Evolutionary conservation across 2,113 vertebrate species (phyloP).

Genomic region (Bagarius yarrelli): DNA sequence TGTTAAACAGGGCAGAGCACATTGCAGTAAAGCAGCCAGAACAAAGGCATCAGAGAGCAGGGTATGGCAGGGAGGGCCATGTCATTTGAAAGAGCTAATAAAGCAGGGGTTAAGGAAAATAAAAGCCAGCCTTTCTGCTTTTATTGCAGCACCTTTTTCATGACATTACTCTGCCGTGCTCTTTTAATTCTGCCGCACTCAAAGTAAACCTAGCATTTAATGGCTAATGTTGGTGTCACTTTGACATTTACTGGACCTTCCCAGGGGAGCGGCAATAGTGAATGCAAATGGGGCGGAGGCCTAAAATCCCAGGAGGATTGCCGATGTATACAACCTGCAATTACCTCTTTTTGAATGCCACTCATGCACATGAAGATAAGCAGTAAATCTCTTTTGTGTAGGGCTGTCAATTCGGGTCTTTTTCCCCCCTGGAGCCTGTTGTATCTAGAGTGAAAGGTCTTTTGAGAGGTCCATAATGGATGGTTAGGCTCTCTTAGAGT

Average conservation of each 20-base stretch:
- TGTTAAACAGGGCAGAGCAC: constrained; percentile 38
- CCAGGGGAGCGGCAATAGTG: constrained; percentile 43
- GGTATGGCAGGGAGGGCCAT: constrained; percentile 14
- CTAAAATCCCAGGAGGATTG: constrained; percentile 50
- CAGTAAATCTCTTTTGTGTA: constrained; percentile 57
- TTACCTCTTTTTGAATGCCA: constrained; percentile 54
- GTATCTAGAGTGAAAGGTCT: constrained; percentile 53
- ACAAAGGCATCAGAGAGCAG: constrained; percentile 19
- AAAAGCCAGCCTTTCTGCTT: constrained; percentile 34
- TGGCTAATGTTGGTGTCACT: constrained; percentile 48
- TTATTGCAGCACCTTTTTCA: constrained; percentile 44
- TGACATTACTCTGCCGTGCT: constrained; percentile 31
- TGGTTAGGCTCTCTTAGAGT: constrained; percentile 53
- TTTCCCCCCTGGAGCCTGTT: constrained; percentile 49
- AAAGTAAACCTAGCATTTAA: constrained; percentile 50
- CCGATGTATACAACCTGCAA: constrained; percentile 58
- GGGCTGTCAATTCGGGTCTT: constrained; percentile 51
- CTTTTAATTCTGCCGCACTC: constrained; percentile 44
- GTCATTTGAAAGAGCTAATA: constrained; percentile 40
- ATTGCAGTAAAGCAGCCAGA: constrained; percentile 14
- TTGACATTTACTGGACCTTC: constrained; percentile 52
- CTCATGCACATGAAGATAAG: constrained; percentile 54
- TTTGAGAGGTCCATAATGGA: constrained; percentile 55
- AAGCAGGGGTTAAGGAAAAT: constrained; percentile 39
- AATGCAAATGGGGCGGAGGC: constrained; percentile 55